Evolutionary conservation across 2,888 invertebrate genomes (phyloP).

Genomic region (Rhamnusium bicolor): DNA sequence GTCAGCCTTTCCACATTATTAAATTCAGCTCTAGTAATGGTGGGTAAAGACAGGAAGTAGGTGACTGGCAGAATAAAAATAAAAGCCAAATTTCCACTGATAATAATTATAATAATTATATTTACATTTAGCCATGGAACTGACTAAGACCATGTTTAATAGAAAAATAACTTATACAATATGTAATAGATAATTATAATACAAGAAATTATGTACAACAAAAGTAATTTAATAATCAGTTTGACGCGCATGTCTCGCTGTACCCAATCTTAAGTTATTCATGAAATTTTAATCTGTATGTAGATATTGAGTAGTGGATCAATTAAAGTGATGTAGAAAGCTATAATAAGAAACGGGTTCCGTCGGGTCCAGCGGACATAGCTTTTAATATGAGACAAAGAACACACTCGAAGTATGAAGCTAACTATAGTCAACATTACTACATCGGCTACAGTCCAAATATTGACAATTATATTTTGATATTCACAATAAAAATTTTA

Average conservation of each 20-base stretch:
- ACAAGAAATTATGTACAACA: conserved; percentile 70
- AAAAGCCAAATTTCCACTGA: conserved; percentile 49
- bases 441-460: conserved; percentile 64
- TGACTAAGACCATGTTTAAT: conserved; percentile 71
- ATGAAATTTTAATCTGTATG: conserved; percentile 43
- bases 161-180: conserved; percentile 72
- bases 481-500: conserved; percentile 59
- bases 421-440: conserved; percentile 62
- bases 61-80: conserved; percentile 40
- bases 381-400: conserved; percentile 59
- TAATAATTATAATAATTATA: conserved; percentile 70
- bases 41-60: conserved; percentile 41
- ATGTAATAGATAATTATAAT: conserved; percentile 70
- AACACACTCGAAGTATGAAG: conserved; percentile 65
- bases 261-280: conserved; percentile 53
- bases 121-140: conserved; percentile 70
- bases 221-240: conserved; percentile 58
- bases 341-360: conserved; percentile 50
- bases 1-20: conserved; percentile 60
- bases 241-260: conserved; percentile 53
- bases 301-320: conserved; percentile 42
- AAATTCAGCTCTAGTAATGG: conserved; percentile 49
- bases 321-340: conserved; percentile 49
- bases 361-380: conserved; percentile 54
- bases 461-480: conserved; percentile 58